A percentile compares a stretch with the other conserved stretches of the same genome.
Conservation (phyloP, 2,113 vertebrate species). For the Pomatorhinus ruficollis region DNA sequence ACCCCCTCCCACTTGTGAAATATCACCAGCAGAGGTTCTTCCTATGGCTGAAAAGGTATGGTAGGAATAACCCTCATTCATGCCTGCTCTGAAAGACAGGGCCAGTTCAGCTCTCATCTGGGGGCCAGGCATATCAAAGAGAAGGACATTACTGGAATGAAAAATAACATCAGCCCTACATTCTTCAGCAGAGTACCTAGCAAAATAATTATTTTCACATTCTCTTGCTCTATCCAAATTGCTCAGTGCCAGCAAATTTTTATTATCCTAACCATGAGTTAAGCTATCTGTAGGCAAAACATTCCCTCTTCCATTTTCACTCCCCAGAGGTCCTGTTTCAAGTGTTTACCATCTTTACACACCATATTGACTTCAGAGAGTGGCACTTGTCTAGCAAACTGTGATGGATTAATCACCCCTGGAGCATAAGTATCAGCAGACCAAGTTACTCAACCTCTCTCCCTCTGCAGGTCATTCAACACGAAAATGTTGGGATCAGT, state of each 20-base stretch:
- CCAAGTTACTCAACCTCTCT: not conserved
- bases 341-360: not conserved
- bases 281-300: not conserved
- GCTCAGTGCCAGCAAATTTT: not conserved
- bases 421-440: not conserved
- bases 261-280: not conserved
- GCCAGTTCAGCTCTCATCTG: not conserved
- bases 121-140: not conserved
- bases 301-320: not conserved
- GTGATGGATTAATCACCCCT: not conserved
- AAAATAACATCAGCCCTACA: not conserved
- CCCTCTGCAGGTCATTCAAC: not conserved
- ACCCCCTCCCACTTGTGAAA: not conserved
- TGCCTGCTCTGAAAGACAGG: not conserved
- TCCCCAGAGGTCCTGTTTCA: not conserved
- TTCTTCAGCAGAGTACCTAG: not conserved
- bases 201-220: not conserved
- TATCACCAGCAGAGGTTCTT: not conserved
- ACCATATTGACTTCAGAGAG: not conserved
- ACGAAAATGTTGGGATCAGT: not conserved
- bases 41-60: not conserved
- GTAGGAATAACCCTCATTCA: not conserved
- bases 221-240: not conserved
- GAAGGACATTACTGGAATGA: not conserved
- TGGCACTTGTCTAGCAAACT: not conserved